These are phyloP conservation scores for Aradophagus sp. DNA, from an alignment of 1,140 invertebrate species.

Conservation along the genomic window DNA sequence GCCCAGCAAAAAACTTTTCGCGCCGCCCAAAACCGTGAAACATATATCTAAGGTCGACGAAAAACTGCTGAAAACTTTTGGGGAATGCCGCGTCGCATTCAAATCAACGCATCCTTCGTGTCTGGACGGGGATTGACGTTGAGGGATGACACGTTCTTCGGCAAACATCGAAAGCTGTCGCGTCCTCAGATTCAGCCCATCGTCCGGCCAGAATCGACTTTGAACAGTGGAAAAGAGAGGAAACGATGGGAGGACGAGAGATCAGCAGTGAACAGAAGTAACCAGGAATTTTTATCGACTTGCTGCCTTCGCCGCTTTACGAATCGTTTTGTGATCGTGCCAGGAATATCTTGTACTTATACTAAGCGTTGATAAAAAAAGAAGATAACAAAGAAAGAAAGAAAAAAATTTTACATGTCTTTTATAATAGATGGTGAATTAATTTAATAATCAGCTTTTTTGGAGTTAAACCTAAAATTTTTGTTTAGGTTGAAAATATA, in stretches of 20 bases:
- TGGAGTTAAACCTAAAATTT: no score
- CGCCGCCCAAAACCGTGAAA: constrained; percentile 19
- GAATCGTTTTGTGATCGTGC: constrained; percentile 53
- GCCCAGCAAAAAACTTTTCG: constrained; percentile 37
- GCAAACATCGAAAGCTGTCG: constrained; percentile 59
- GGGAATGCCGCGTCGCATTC: constrained; percentile 68
- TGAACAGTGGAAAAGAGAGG: constrained; percentile 51
- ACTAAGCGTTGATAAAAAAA: constrained; percentile 37
- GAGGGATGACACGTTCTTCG: constrained; percentile 67
- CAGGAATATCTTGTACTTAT: constrained; percentile 45
- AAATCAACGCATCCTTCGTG: constrained; percentile 58
- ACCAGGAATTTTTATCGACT: constrained; percentile 58
- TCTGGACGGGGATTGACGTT: constrained; percentile 65
- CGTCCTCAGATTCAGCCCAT: constrained; percentile 60
- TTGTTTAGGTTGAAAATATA: no score
- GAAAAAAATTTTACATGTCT: constrained; percentile 23
- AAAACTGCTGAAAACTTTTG: constrained; percentile 60
- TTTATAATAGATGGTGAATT: constrained; percentile 13
- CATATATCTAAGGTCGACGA: constrained; percentile 47
- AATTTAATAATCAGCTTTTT: neutral
- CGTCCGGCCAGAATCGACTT: constrained; percentile 51
- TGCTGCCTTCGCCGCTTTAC: constrained; percentile 53
- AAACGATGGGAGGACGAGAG: constrained; percentile 46
- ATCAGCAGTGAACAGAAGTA: constrained; percentile 54
- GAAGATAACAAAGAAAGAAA: no score